Evolutionary conservation across 1,140 invertebrate genomes (phyloP).

Genomic region (Drosophila funebris): DNA sequence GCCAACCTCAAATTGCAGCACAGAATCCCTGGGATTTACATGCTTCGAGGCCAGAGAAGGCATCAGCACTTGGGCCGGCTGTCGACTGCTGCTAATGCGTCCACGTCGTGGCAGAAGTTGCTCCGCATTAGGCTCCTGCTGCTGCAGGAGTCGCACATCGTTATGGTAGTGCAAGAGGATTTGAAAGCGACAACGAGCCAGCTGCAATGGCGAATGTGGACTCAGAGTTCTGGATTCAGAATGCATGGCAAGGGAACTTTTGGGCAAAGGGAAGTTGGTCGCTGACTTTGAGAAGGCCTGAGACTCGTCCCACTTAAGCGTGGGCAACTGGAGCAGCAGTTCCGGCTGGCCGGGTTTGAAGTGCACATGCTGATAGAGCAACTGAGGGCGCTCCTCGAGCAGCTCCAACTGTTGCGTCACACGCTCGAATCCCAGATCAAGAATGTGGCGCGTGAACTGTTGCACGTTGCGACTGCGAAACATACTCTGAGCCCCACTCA

Average conservation of each 20-base stretch:
- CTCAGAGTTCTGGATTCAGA: not conserved
- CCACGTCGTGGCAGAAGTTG: slow-evolving; percentile 31
- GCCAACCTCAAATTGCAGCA: not conserved
- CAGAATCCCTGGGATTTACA: slow-evolving; percentile 46
- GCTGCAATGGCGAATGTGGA: slow-evolving; percentile 18
- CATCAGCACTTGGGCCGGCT: not conserved
- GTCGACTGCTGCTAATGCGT: not conserved
- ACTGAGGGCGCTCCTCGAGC: not conserved
- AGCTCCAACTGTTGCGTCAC: not conserved
- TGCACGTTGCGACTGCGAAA: slow-evolving; percentile 27
- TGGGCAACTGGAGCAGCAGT: not conserved
- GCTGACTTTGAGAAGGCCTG: not conserved
- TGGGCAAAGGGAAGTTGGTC: not conserved
- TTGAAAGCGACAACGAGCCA: slow-evolving; percentile 33
- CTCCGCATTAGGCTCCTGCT: slow-evolving; percentile 1
- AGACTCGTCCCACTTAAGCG: not conserved
- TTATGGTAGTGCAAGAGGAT: slow-evolving; percentile 23
- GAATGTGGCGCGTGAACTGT: slow-evolving; percentile 30
- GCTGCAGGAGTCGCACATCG: slow-evolving; percentile 22
- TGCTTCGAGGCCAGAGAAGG: slow-evolving; percentile 16
- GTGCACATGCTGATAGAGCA: slow-evolving; percentile 21
- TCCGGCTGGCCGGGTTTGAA: slow-evolving; percentile 13
- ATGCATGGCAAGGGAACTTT: not conserved
- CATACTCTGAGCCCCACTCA: slow-evolving; percentile 16
- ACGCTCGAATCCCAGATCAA: slow-evolving; percentile 25